Conservation (phyloP, 2,888 invertebrate genomes). For the Epinotia ramella region DNA sequence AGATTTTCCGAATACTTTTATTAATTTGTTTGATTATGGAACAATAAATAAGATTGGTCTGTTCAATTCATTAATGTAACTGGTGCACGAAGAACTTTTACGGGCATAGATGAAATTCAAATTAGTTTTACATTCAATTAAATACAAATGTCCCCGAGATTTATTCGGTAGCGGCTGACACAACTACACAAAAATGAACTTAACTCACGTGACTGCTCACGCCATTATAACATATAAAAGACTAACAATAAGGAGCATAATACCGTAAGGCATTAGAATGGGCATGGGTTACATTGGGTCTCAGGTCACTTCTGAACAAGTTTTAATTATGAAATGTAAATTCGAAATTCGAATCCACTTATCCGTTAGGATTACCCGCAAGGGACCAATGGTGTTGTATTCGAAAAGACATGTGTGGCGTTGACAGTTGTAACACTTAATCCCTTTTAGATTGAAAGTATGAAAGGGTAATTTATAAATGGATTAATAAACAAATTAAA, state of each 20-base stretch:
- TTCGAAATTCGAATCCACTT: constrained; percentile 18
- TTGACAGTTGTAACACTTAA: background rate
- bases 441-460: background rate
- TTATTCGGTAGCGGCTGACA: constrained; percentile 1
- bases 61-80: too few species aligned
- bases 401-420: constrained; percentile 6
- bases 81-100: too few species aligned
- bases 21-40: too few species aligned
- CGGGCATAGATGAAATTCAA: background rate
- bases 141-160: constrained; percentile 14
- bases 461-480: constrained; percentile 22
- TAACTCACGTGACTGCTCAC: background rate
- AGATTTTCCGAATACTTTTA: too few species aligned
- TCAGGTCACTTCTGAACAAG: constrained; percentile 15
- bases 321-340: constrained; percentile 34
- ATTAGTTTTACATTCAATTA: background rate
- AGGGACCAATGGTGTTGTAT: background rate
- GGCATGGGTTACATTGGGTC: background rate
- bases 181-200: background rate
- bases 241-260: background rate
- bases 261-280: background rate
- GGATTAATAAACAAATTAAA: constrained; percentile 27
- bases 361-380: constrained; percentile 11
- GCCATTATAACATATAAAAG: background rate
- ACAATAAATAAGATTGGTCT: too few species aligned